These are phyloP conservation scores for Lithophane socia DNA, from an alignment of 2,888 invertebrate genomes.

Conservation along the genomic window DNA sequence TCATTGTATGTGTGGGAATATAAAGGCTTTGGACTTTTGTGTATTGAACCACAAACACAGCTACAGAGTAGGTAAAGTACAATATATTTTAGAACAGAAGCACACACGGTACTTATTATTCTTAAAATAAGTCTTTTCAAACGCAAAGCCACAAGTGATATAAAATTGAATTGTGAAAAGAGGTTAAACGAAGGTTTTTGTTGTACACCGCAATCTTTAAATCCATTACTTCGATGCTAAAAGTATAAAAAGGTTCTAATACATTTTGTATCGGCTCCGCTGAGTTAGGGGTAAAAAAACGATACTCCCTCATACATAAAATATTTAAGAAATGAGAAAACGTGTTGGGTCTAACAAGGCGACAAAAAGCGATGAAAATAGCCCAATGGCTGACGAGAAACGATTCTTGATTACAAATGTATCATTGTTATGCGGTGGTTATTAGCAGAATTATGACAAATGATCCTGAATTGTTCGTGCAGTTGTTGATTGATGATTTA, in stretches of 20 bases:
- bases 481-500: constrained; percentile 50
- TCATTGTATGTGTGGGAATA: too few species aligned
- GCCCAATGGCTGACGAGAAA: constrained; percentile 34
- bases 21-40: too few species aligned
- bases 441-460: constrained; percentile 53
- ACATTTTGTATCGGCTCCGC: constrained; percentile 48
- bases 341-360: constrained; percentile 20
- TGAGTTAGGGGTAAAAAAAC: constrained; percentile 31
- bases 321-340: constrained; percentile 53
- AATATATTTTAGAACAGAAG: background rate
- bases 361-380: constrained; percentile 43
- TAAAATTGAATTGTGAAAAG: constrained; percentile 55
- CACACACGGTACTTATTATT: background rate
- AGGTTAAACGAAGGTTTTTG: constrained; percentile 28
- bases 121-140: constrained; percentile 25
- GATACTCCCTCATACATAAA: constrained; percentile 44
- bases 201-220: constrained; percentile 48
- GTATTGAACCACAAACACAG: background rate
- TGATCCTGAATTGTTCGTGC: constrained; percentile 38
- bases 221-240: constrained; percentile 48
- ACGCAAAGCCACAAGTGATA: constrained; percentile 8
- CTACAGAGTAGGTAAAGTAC: background rate
- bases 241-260: constrained; percentile 56
- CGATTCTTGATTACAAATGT: constrained; percentile 45
- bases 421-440: constrained; percentile 34